These are phyloP conservation scores for Anoura caudifer DNA, from an alignment of 2,113 vertebrate genomes.

Conservation along the genomic window DNA sequence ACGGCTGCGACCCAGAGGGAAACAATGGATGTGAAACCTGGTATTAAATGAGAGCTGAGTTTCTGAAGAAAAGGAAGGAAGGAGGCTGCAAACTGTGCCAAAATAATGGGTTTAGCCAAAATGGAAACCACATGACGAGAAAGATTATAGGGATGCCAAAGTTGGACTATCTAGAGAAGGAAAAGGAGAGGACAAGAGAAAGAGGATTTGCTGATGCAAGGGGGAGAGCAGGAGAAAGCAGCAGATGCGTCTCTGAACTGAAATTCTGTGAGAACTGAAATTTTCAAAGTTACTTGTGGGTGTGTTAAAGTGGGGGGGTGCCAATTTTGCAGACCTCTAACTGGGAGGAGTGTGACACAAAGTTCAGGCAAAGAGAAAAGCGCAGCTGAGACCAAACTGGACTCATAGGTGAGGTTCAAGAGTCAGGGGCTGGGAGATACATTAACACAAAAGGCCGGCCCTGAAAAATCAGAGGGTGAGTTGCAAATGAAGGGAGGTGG, in stretches of 20 bases:
- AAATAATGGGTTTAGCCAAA: constrained; percentile 30
- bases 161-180: background rate
- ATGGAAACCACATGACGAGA: background rate
- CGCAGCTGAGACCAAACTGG: background rate
- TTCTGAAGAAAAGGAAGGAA: constrained; percentile 19
- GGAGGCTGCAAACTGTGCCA: constrained; percentile 47
- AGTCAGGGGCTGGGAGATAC: background rate
- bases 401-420: background rate
- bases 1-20: constrained; percentile 26
- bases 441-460: background rate
- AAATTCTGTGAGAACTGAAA: background rate
- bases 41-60: constrained; percentile 51
- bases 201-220: background rate
- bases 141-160: background rate
- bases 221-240: background rate
- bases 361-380: background rate
- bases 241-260: background rate
- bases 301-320: background rate
- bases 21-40: constrained; percentile 25
- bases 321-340: background rate
- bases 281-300: background rate
- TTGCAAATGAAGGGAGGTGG: background rate
- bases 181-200: background rate
- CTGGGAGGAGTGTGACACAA: background rate
- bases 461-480: background rate